Percentiles rank a stretch among this genome's conserved stretches.
These are phyloP conservation scores for Passer domesticus DNA, from an alignment of 2,113 vertebrate genomes.

Conservation along the genomic window DNA sequence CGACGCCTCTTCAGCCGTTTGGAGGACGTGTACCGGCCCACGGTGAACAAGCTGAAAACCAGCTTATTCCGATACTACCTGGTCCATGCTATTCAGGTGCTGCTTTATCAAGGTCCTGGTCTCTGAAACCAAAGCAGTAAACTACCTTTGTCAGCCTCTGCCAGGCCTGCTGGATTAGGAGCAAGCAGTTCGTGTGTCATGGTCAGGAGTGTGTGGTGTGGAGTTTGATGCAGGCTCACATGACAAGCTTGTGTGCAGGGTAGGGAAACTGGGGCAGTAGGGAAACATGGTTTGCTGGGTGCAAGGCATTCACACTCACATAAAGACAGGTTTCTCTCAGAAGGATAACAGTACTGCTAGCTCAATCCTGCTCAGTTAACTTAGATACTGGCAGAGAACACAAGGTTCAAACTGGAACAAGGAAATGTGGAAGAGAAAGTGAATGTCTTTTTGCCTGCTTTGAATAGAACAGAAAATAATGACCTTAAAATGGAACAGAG, in stretches of 20 bases:
- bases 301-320: not conserved
- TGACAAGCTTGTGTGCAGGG: not conserved
- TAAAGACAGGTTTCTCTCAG: not conserved
- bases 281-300: not conserved
- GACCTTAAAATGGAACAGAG: not conserved
- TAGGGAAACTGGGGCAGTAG: not conserved
- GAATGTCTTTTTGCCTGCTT: not conserved
- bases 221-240: not conserved
- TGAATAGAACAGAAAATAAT: not conserved
- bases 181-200: not conserved
- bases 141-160: not conserved
- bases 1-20: conserved; percentile 89
- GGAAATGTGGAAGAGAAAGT: not conserved
- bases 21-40: conserved; percentile 91
- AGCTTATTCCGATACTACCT: conserved; percentile 94
- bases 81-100: conserved; percentile 85
- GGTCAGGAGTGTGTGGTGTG: not conserved
- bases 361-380: not conserved
- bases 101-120: not conserved
- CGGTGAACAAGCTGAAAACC: conserved; percentile 91
- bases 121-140: not conserved
- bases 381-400: not conserved
- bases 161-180: not conserved
- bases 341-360: not conserved
- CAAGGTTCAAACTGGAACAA: not conserved